Conservation (phyloP, 1,140 invertebrate species). For the Diuraphis noxia region DNA sequence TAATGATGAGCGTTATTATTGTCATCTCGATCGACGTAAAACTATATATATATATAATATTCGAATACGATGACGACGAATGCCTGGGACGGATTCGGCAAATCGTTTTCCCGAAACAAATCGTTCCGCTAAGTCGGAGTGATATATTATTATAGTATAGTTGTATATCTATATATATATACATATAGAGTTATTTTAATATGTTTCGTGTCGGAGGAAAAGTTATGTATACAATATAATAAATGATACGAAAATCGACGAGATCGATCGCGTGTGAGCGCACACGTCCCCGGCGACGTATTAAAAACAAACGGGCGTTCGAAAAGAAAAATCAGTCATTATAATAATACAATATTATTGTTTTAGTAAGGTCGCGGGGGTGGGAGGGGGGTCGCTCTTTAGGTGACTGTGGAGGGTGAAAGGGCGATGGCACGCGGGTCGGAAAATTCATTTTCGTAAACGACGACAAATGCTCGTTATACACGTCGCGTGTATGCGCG, state of each 20-base stretch:
- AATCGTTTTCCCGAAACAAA: neutral
- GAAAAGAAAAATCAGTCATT: neutral
- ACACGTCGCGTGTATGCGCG: neutral
- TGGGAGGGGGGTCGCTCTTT: no score
- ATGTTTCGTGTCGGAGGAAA: neutral
- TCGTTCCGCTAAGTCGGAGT: neutral
- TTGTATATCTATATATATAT: no score
- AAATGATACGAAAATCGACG: neutral
- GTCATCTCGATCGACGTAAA: neutral
- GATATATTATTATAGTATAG: neutral
- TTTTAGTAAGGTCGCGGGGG: neutral
- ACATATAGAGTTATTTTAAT: neutral
- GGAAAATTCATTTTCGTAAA: conserved; percentile 13
- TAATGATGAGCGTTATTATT: neutral
- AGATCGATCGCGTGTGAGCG: neutral
- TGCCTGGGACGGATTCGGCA: neutral
- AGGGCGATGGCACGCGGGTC: no score
- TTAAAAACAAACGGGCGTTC: conserved; percentile 4
- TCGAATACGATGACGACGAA: neutral
- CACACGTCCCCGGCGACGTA: neutral
- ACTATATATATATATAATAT: no score
- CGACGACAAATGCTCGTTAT: neutral
- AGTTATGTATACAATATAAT: neutral
- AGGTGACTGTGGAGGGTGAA: no score
- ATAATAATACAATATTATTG: neutral